Percentiles rank a stretch among this genome's conserved stretches.
These are phyloP conservation scores for Todus mexicanus DNA, from an alignment of 2,797 vertebrate species.

Conservation along the genomic window DNA sequence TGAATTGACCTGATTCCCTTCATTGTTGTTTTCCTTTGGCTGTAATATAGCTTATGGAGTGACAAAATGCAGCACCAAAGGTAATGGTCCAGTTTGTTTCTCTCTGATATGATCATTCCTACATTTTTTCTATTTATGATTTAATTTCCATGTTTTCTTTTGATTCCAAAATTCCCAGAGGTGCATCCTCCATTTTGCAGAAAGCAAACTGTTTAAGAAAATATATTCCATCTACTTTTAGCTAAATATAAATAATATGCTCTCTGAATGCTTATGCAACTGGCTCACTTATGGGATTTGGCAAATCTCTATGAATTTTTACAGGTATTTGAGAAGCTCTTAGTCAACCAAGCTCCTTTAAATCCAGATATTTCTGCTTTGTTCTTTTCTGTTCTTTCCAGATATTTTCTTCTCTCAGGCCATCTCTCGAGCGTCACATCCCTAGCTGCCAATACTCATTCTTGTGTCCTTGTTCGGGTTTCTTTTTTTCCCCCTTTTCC, in stretches of 20 bases:
- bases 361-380: background rate
- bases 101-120: background rate
- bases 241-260: background rate
- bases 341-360: background rate
- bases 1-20: background rate
- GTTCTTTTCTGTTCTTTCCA: background rate
- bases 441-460: background rate
- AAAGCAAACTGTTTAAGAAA: background rate
- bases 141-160: background rate
- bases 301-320: background rate
- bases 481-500: background rate
- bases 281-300: background rate
- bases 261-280: background rate
- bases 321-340: background rate
- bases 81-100: background rate
- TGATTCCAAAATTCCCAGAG: background rate
- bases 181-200: background rate
- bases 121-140: background rate
- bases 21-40: background rate
- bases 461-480: background rate
- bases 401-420: background rate
- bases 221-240: background rate
- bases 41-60: background rate
- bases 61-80: background rate
- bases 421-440: background rate